Evolutionary conservation across 2,113 vertebrate species (phyloP).

Genomic region (Ursus arctos): DNA sequence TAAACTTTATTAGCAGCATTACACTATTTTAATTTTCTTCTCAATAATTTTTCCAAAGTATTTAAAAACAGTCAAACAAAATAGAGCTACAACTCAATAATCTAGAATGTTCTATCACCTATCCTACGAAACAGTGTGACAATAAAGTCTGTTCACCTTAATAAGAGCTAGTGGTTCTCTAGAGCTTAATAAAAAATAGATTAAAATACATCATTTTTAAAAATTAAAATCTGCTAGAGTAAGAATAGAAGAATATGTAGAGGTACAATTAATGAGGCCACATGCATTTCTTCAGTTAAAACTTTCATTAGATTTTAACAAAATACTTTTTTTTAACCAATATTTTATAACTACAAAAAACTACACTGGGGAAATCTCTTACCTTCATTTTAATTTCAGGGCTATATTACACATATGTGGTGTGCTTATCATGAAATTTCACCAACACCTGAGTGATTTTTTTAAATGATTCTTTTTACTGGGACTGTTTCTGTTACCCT

Average conservation of each 20-base stretch:
- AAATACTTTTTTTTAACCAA: not conserved
- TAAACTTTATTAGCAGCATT: not conserved
- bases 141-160: not conserved
- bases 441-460: conserved; percentile 17
- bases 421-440: not conserved
- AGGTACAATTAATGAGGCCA: not conserved
- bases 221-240: not conserved
- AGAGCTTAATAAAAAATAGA: not conserved
- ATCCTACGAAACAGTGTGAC: conserved; percentile 15
- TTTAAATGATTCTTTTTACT: conserved; percentile 23
- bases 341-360: conserved; percentile 1
- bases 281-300: not conserved
- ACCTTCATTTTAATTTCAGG: conserved; percentile 12
- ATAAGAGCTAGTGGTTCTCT: not conserved
- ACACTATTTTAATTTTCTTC: conserved; percentile 20
- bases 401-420: not conserved
- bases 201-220: not conserved
- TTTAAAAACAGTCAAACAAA: conserved; percentile 8
- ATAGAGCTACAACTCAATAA: not conserved
- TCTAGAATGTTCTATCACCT: not conserved
- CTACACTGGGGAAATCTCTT: not conserved
- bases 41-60: not conserved
- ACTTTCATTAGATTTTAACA: not conserved
- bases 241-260: not conserved
- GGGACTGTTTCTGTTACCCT: not conserved